Evolutionary conservation across 2,797 vertebrate genomes (phyloP), one percentile per base, ranked within the genome.

Genomic region (Balearica regulorum): DNA sequence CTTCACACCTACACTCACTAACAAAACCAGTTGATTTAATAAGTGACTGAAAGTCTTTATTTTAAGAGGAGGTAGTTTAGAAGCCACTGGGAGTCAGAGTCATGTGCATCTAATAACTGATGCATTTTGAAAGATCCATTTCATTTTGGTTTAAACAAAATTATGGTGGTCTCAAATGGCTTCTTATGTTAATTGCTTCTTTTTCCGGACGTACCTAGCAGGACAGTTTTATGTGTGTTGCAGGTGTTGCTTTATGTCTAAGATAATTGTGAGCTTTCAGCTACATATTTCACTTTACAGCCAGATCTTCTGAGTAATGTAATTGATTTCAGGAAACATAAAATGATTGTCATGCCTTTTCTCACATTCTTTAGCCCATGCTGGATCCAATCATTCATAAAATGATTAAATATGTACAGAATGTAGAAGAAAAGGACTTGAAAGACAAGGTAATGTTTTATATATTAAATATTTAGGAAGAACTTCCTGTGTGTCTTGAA

Each of bases 341-440:
- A 80, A 91, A 85, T 95, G 31, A 85, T 73, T 93, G 54, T 87
- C 39, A 13, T 94, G 44, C 54, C 80, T 96, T 91, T 87, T 77
- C 91, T 92, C 71, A 55, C 14, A 21, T 80, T 94, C 85, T 92
- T 41, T 90, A 99, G 99, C 99, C 99, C 55, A 99, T 99, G 99
- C 98, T 99, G 73, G 99, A 99, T 97, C 99, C 99, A 16, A 99
- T 99, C 88, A 99, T 99, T 96, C 99, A 99, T 95, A 99, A 99
- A 97, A 99, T 99, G 97, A 99, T 99, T 96, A 99, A 99, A 57
- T 99, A 99, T 70, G 99, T 99, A 49, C 99, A 99, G 97, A 99
- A 99, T 69, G 98, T 99, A 83, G 99, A 99, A 96, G 99, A 99
- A 96, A 99, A 99, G 97, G 99, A 99, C 97, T 98, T 99, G 29